Conservation (phyloP, 2,888 invertebrate species). For the Agonum fuliginosum region DNA sequence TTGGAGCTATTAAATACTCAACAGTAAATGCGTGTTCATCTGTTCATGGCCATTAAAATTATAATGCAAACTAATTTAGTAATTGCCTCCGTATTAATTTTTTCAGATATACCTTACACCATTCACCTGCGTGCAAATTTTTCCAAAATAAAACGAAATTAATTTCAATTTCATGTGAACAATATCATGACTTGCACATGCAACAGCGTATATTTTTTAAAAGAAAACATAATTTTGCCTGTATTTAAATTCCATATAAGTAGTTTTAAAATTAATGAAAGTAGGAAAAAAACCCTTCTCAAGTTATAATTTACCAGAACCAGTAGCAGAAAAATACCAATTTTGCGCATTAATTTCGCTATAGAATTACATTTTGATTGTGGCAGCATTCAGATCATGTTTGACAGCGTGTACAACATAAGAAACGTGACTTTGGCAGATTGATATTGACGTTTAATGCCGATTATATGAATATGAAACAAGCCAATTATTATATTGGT, state of each 20-base stretch:
- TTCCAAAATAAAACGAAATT: not conserved
- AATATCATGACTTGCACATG: not conserved
- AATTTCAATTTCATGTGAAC: not conserved
- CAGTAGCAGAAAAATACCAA: constrained; percentile 35
- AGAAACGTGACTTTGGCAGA: constrained; percentile 20
- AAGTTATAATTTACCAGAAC: constrained; percentile 27
- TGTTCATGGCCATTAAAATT: no score
- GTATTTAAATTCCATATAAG: constrained; percentile 18
- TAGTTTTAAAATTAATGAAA: not conserved
- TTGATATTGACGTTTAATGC: constrained; percentile 15
- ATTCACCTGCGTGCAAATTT: no score
- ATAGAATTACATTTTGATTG: constrained; percentile 20
- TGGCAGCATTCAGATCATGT: no score
- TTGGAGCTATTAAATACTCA: no score
- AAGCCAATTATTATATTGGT: constrained; percentile 24
- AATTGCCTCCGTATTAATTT: no score
- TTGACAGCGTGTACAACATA: constrained; percentile 8
- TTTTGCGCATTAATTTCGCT: constrained; percentile 29
- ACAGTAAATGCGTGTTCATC: no score
- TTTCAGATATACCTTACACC: no score
- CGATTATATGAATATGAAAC: constrained; percentile 22
- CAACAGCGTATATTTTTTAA: not conserved
- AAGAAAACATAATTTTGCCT: not conserved
- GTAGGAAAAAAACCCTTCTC: not conserved
- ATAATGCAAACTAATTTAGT: no score